Base-by-base conservation (phyloP, 2,797 vertebrate species). In the Halcyon smyrnensis region DNA sequence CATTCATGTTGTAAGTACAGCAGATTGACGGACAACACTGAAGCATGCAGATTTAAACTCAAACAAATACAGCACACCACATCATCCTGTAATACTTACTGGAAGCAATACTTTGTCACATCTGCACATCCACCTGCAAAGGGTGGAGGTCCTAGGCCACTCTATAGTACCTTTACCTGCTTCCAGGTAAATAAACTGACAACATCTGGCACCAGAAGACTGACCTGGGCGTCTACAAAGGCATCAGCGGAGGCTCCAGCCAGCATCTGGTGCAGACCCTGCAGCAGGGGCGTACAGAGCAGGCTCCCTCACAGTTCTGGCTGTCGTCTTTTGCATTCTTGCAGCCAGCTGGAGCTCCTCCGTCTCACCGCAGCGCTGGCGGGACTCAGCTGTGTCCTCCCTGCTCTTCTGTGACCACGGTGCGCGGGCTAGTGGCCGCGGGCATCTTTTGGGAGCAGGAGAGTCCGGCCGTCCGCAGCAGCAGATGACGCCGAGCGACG, bases 151-250 rank as follows among this genome's bases (percentile, higher is more conserved):
- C 73, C 48, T 11, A 1, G 36, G 48, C 62, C 86, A 82, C 87
- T 59, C 63, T 6, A 87, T 0, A 41, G 82, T n/a, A 48, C 75
- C 84, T 79, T 48, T 39, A 36, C 90, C 88, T 57, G 88, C 62
- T 64, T 41, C 92, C 80, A 41, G 89, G 80, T 15, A 78, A 81
- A 82, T 13, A 62, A 62, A 27, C 57, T 23, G 59, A 32, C 78
- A 54, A 9, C 62, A 64, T 15, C 57, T 17, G 86, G 41, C 77
- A 23, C 45, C 89, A 41, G 53, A 37, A 63, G 80, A 91, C 93
- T 80, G 95, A 91, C 90, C 92, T 63, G 93, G 56, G 79, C 59
- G 59, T 11, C 95, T 91, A 79, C 79, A 69, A 7, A 37, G 90
- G 59, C 87, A 60, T 92, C 96, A 16, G 78, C 1, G 41, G 78